These are phyloP conservation scores for Plebejus anna DNA, from an alignment of 2,888 invertebrate genomes.

Conservation along the genomic window DNA sequence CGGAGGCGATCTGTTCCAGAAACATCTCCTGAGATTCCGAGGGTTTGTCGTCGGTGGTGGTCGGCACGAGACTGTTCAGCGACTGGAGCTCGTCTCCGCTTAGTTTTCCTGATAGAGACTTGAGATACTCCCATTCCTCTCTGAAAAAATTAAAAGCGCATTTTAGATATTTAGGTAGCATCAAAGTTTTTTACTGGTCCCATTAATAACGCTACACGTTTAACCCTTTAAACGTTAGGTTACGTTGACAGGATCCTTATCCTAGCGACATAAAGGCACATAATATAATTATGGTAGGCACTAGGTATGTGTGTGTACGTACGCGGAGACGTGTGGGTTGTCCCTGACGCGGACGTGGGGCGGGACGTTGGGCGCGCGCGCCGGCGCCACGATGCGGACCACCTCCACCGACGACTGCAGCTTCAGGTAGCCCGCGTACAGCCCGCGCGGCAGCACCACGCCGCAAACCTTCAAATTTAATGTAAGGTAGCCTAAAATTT, in stretches of 20 bases:
- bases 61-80: constrained; percentile 58
- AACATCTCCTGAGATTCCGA: constrained; percentile 91
- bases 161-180: background rate
- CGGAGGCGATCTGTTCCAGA: constrained; percentile 86
- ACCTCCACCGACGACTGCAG: constrained; percentile 97
- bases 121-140: constrained; percentile 97
- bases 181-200: no score
- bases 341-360: constrained; percentile 96
- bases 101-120: constrained; percentile 74
- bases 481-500: no score
- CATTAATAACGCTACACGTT: background rate
- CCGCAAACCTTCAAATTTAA: constrained; percentile 85
- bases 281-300: no score
- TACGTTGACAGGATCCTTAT: background rate
- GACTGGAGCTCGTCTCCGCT: constrained; percentile 52
- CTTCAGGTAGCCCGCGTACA: constrained; percentile 97
- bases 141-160: constrained; percentile 69
- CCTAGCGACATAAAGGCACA: no score
- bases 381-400: constrained; percentile 94
- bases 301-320: constrained; percentile 57
- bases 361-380: constrained; percentile 95
- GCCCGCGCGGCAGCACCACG: constrained; percentile 89
- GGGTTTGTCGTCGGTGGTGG: constrained; percentile 66
- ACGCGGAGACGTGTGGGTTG: constrained; percentile 97
- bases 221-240: background rate